Evolutionary conservation across 2,113 vertebrate species (phyloP).

Genomic region (Vulpes lagopus): DNA sequence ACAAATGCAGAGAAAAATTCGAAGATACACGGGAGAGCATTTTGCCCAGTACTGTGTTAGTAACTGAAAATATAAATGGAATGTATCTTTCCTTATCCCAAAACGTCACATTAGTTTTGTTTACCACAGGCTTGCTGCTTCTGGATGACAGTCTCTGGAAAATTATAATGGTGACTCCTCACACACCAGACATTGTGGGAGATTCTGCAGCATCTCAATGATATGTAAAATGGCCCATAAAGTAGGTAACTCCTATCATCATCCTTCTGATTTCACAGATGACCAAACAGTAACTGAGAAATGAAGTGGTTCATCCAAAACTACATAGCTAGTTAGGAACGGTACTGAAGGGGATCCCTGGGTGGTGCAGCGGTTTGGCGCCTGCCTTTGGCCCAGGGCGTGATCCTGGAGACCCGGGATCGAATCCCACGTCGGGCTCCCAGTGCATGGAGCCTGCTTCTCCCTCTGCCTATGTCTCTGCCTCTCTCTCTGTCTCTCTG

Average conservation of each 20-base stretch:
- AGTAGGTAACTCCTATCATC: background rate
- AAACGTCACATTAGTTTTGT: background rate
- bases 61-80: constrained; percentile 15
- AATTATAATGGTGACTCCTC: background rate
- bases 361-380: no score
- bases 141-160: background rate
- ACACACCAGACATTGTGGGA: background rate
- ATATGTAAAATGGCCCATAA: background rate
- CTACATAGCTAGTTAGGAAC: background rate
- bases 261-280: constrained; percentile 5
- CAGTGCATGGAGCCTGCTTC: no score
- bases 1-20: constrained; percentile 19
- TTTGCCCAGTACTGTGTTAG: background rate
- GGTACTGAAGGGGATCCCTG: background rate
- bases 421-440: no score
- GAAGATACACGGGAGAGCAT: background rate
- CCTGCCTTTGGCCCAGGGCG: no score
- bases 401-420: no score
- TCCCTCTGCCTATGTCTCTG: no score
- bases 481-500: no score
- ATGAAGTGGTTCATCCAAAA: background rate
- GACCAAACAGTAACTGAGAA: background rate
- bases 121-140: background rate
- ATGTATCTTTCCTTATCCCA: background rate
- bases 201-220: background rate